phyloP scores from a whole-genome alignment of 1,140 invertebrate genomes.

The Procambarus virginalis region DNA sequence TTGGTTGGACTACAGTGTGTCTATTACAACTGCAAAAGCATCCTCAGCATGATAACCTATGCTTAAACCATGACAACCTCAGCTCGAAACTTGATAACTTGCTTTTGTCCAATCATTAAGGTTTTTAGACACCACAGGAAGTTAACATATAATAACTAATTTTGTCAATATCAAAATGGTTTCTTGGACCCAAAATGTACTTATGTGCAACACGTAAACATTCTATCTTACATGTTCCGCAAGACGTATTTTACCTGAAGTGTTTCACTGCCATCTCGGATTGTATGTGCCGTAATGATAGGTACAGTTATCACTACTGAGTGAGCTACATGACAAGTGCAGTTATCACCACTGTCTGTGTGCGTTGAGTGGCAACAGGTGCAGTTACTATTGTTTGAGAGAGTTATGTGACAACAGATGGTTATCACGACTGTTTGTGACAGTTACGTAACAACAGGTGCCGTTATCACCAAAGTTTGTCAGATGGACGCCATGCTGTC shows the following conservation, averaged over 20 bases:
- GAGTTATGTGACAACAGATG: too few relatives aligned
- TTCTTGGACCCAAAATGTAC: background rate
- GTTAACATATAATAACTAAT: background rate
- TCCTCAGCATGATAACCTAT: too few relatives aligned
- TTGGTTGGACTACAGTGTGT: too few relatives aligned
- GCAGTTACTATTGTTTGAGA: too few relatives aligned
- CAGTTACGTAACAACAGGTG: background rate
- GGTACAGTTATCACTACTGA: too few relatives aligned
- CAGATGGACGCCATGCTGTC: background rate
- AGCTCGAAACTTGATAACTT: background rate
- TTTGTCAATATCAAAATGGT: background rate
- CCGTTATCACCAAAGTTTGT: slow-evolving; percentile 6
- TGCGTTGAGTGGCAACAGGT: too few relatives aligned
- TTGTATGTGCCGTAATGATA: too few relatives aligned
- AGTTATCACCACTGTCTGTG: too few relatives aligned
- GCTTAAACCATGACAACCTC: background rate
- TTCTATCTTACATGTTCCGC: background rate
- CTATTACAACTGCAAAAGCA: too few relatives aligned
- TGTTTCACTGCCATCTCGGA: background rate
- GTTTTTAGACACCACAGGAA: background rate
- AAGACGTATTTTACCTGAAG: background rate
- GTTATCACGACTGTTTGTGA: background rate
- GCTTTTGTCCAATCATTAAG: background rate
- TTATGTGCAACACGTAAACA: background rate
- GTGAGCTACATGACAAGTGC: too few relatives aligned